phyloP scores from a whole-genome alignment of 2,888 invertebrate species.

The Chouioia cunea region DNA sequence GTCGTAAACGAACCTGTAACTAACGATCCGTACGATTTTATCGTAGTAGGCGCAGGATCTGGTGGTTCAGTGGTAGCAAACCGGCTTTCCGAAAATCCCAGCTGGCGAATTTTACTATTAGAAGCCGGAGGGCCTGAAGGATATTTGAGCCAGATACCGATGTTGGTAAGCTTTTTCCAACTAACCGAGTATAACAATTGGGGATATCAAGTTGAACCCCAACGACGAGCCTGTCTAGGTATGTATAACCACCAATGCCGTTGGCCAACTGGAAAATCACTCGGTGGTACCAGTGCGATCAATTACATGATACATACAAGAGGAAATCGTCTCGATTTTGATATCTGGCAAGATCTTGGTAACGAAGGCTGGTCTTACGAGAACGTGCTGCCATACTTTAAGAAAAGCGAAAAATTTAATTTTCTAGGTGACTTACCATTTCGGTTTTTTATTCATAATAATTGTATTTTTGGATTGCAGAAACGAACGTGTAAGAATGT shows the following conservation, averaged over 20 bases:
- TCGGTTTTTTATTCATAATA: no score
- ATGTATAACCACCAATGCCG: slow-evolving; percentile 82
- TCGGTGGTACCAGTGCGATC: slow-evolving; percentile 63
- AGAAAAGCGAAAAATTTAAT: slow-evolving; percentile 58
- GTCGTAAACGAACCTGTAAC: slow-evolving; percentile 57
- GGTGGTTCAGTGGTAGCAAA: slow-evolving; percentile 80
- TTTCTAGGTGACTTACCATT: slow-evolving; percentile 56
- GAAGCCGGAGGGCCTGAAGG: slow-evolving; percentile 75
- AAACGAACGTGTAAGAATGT: no score
- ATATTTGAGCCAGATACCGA: slow-evolving; percentile 73
- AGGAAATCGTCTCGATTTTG: slow-evolving; percentile 57
- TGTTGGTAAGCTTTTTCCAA: slow-evolving; percentile 73
- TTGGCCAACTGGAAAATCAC: slow-evolving; percentile 75
- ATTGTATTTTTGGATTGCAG: no score
- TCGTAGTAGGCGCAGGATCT: slow-evolving; percentile 79
- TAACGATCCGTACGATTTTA: slow-evolving; percentile 73
- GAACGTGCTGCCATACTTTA: slow-evolving; percentile 59
- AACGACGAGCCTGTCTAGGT: slow-evolving; percentile 75
- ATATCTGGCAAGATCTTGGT: slow-evolving; percentile 58
- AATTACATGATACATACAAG: slow-evolving; percentile 65
- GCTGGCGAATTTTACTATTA: slow-evolving; percentile 75
- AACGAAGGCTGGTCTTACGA: slow-evolving; percentile 60
- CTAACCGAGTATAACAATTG: slow-evolving; percentile 77
- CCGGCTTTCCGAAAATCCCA: slow-evolving; percentile 75
- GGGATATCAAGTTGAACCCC: slow-evolving; percentile 78